Conservation (phyloP, 2,888 invertebrate genomes). For the Ferdinandea cuprea region DNA sequence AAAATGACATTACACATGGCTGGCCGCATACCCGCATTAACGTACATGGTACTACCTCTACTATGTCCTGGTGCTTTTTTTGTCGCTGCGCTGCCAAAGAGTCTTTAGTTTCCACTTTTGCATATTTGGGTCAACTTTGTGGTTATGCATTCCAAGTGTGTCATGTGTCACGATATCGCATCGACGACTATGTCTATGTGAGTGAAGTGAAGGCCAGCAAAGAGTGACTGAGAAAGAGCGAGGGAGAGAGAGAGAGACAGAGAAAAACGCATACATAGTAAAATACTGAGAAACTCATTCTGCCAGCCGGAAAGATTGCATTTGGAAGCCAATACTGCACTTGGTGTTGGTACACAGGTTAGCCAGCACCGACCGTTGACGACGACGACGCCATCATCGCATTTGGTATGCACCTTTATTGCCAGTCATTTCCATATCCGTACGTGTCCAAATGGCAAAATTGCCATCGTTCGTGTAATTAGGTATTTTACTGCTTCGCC, state of each 20-base stretch:
- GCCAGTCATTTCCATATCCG: slow-evolving; percentile 70
- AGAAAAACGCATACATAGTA: slow-evolving; percentile 4
- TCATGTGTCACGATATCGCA: slow-evolving; percentile 69
- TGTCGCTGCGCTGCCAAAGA: slow-evolving; percentile 18
- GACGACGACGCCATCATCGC: slow-evolving; percentile 10
- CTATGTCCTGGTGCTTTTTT: slow-evolving; percentile 40
- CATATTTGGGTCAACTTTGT: slow-evolving; percentile 69
- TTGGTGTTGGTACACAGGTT: slow-evolving; percentile 10
- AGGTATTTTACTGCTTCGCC: slow-evolving; percentile 55
- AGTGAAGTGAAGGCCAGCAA: slow-evolving; percentile 24
- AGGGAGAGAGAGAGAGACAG: no score
- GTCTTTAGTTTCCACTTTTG: slow-evolving; percentile 52
- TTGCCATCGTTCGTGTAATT: slow-evolving; percentile 70
- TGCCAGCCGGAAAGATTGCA: slow-evolving; percentile 51
- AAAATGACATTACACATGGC: slow-evolving; percentile 58
- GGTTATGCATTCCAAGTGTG: slow-evolving; percentile 69
- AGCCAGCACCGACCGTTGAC: slow-evolving; percentile 1
- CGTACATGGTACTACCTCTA: no score
- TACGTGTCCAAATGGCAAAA: slow-evolving; percentile 73
- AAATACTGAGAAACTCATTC: slow-evolving; percentile 13
- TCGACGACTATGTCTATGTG: slow-evolving; percentile 51
- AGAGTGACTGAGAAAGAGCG: neutral
- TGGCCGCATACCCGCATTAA: slow-evolving; percentile 16
- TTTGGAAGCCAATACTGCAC: slow-evolving; percentile 55
- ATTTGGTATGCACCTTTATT: slow-evolving; percentile 72